Base-by-base conservation (phyloP, 2,888 invertebrate species). In the Leptopilina myrica region DNA sequence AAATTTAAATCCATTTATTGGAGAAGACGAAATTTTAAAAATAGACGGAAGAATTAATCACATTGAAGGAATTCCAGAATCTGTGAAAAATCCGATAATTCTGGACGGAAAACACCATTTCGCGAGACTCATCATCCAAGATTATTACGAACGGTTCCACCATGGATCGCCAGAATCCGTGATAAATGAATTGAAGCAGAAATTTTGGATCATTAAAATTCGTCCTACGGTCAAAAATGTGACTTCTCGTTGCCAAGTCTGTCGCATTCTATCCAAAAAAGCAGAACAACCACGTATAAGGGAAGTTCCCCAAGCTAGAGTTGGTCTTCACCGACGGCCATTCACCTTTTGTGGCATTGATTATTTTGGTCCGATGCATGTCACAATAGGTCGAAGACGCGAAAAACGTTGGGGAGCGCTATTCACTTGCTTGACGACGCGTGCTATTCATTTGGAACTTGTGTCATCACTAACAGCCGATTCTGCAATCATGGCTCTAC, bases 321-420 rank as follows among this genome's bases (percentile, higher is more conserved):
- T 83, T 5, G 78, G 65, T 2, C 77, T 80, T 67, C 78, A 80
- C 33, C 69, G 26, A 26, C 0, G 26, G 3, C 26, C 26, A 26
- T 26, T 26, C 26, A 26, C 26, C 26, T 26, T 26, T 26, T 26
- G 26, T 26, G 26, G 26, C 26, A 1, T 26, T 26, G 26, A 26
- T 0, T 26, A 26, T 26, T 84, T 84, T 53, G 85, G 86, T 4
- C 84, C 85, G 0, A 80, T 84, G 78, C 20, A 33, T 9, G 83
- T 85, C 0, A 77, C 78, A 0, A 69, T 85, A 2, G 85, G 84
- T 0, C 26, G 83, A 43, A 76, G 84, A 1, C 64, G 64, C 1
- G 86, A 85, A 81, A 86, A 84, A 66, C 69, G 85, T 12, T 84
- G 83, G 81, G 83, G 84, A 0, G 86, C 80, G 0, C 12, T 85